phyloP scores from a whole-genome alignment of 1,140 invertebrate species.

The Bombus pyrosoma region DNA sequence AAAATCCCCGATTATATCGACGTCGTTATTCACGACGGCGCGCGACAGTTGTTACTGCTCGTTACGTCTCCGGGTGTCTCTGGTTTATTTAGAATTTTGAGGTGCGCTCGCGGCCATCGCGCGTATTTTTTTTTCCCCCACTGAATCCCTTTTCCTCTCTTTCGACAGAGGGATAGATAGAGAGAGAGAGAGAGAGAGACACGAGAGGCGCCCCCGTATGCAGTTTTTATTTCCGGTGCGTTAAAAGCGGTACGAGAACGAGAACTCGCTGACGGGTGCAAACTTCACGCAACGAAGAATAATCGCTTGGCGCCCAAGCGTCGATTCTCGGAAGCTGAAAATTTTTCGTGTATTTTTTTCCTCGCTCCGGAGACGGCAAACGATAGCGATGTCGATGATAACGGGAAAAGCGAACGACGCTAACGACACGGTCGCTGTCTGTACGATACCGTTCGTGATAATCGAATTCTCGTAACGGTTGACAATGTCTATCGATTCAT shows the following conservation, averaged over 20 bases:
- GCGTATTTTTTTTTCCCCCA: background rate
- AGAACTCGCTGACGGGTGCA: slow-evolving; percentile 11
- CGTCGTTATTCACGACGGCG: slow-evolving; percentile 51
- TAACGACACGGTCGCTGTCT: background rate
- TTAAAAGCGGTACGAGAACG: slow-evolving; percentile 16
- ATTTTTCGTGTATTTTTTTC: background rate
- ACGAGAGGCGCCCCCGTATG: background rate
- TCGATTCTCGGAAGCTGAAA: background rate
- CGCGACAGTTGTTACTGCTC: slow-evolving; percentile 51
- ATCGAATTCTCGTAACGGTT: slow-evolving; percentile 62
- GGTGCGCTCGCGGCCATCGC: background rate
- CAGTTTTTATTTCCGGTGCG: slow-evolving; percentile 24
- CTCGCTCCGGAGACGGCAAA: background rate
- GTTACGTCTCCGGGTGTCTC: slow-evolving; percentile 43
- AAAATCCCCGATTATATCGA: slow-evolving; percentile 57
- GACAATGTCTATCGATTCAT: slow-evolving; percentile 65
- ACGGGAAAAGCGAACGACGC: background rate
- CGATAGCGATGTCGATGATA: background rate
- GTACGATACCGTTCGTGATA: slow-evolving; percentile 40
- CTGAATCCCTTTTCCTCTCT: background rate
- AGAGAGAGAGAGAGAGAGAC: background rate
- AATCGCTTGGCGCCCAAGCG: background rate
- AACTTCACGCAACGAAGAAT: slow-evolving; percentile 10
- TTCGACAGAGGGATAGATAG: too few species aligned
- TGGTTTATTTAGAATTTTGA: slow-evolving; percentile 50